phyloP scores from a whole-genome alignment of 2,113 vertebrate species.

The Dasypus novemcinctus region DNA sequence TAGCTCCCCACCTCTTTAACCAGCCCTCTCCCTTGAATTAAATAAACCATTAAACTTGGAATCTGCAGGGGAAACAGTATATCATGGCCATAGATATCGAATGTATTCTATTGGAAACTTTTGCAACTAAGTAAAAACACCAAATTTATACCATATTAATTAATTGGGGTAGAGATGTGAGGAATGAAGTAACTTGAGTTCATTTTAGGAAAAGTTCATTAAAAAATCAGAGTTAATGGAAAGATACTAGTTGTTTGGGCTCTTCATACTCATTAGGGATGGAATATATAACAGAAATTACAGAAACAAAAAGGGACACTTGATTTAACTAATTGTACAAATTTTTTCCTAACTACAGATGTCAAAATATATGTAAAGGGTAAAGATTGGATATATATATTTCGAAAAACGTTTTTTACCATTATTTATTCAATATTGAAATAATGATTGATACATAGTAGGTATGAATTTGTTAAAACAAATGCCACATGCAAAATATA shows the following conservation, averaged over 20 bases:
- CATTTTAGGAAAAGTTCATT: constrained; percentile 33
- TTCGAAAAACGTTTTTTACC: neutral
- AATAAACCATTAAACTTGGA: constrained; percentile 25
- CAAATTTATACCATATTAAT: neutral
- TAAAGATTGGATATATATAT: neutral
- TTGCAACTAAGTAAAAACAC: neutral
- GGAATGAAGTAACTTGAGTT: neutral
- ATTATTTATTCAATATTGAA: constrained; percentile 5
- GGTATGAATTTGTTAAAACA: constrained; percentile 11
- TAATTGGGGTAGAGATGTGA: neutral
- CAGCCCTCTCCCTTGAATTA: neutral
- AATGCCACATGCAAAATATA: neutral
- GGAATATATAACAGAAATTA: neutral
- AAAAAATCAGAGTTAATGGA: constrained; percentile 22
- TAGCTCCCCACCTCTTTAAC: neutral
- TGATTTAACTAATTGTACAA: constrained; percentile 12
- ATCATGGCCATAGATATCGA: neutral
- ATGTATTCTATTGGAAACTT: constrained; percentile 5
- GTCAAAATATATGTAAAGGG: constrained; percentile 37
- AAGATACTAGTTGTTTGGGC: neutral
- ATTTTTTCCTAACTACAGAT: constrained; percentile 10
- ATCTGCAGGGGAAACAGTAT: neutral
- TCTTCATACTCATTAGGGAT: constrained; percentile 31
- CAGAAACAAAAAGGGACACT: constrained; percentile 31
- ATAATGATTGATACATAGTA: neutral